Base-by-base conservation (phyloP, 2,797 vertebrate species). In the Enteromius trimaculatus region DNA sequence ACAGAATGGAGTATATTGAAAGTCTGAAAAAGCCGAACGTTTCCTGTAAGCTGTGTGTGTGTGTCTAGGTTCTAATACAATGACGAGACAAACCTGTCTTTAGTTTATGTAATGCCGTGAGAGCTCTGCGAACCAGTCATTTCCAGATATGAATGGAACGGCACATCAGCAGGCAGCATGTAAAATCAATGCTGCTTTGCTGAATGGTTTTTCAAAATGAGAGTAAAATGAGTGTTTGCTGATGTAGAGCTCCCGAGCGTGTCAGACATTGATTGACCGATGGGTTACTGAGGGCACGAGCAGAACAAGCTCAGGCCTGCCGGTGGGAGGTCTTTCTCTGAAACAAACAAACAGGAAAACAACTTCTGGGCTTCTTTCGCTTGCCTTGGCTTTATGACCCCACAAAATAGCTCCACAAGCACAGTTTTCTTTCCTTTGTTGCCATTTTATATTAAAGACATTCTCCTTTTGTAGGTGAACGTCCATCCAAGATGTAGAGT, bases 101-200 rank as follows among this genome's bases (percentile, higher is more conserved):
- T 39, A 55, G n/a, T 74, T 81, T 74, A 81, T 76, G 55, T 75
- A 21, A 37, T 14, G 19, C 7, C 37, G 16, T 1, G 37, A 44
- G 14, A 39, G 60, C 26, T 68, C 26, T 77, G 55, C 85, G 13
- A 83, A 55, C 70, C 76, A 86, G 79, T 84, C 86, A 90, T 89
- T 89, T 81, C 75, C 65, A 66, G 49, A 86, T 44, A 7, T 89
- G 88, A 69, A 82, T 26, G 39, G 74, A 31, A 51, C 17, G 69
- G 17, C 69, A 85, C 16, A 81, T 19, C 16, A 23, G 14, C 42
- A 31, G 81, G 87, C 5, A 17, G 84, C 85, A 83, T 79, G 87
- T 88, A 82, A 89, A 90, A 90, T 90, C 86, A 88, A 84, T 89
- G 74, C 72, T 51, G 74, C 85, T 88, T 86, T 90, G 87, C 85